phyloP scores from a whole-genome alignment of 2,113 vertebrate species.

The Ptyas mucosa region DNA sequence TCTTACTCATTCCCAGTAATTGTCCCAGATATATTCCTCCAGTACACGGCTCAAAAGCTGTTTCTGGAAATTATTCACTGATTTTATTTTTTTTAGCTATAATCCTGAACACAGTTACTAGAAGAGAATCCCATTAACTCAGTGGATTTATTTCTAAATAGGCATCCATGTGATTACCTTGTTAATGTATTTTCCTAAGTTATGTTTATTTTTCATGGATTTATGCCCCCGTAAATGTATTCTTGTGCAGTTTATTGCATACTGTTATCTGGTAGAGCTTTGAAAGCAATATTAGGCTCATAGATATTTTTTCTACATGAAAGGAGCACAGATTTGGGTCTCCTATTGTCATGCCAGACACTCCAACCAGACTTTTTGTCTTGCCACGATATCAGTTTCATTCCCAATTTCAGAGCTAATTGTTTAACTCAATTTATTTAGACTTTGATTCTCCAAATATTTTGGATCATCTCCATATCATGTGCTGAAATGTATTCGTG shows the following conservation, averaged over 20 bases:
- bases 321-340: neutral
- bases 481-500: neutral
- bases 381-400: neutral
- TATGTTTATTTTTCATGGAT: neutral
- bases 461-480: slow-evolving; percentile 4
- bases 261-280: neutral
- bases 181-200: neutral
- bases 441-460: slow-evolving; percentile 14
- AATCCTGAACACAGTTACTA: neutral
- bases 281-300: neutral
- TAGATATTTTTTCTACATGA: neutral
- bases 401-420: neutral
- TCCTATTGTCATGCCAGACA: neutral
- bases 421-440: slow-evolving; percentile 7
- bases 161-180: neutral
- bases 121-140: neutral
- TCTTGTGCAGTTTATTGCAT: neutral
- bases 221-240: neutral
- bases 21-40: neutral
- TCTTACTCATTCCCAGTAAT: neutral
- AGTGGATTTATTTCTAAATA: neutral
- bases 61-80: neutral
- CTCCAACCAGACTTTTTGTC: neutral
- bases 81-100: neutral
- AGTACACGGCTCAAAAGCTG: neutral